Evolutionary conservation across 2,113 vertebrate species (phyloP).

Genomic region (Pleuronectes platessa): DNA sequence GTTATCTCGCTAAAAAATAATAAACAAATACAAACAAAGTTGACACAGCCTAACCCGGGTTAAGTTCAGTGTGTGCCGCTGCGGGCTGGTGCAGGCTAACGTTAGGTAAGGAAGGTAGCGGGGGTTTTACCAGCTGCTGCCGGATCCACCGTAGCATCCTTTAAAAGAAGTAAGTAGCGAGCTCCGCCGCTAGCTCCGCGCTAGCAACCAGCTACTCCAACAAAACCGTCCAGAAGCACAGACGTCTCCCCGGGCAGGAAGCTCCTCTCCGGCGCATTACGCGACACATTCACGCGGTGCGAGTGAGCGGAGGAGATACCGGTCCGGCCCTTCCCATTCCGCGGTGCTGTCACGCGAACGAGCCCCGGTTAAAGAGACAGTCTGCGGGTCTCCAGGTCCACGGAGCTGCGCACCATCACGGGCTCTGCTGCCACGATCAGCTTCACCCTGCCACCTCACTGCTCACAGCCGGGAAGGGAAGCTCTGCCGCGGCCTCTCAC

Average conservation of each 20-base stretch:
- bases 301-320: not conserved
- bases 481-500: constrained; percentile 16
- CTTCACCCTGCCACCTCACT: constrained; percentile 10
- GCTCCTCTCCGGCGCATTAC: constrained; percentile 62
- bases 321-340: constrained; percentile 33
- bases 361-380: constrained; percentile 47
- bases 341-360: constrained; percentile 14
- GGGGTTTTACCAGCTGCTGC: constrained; percentile 90
- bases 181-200: constrained; percentile 70
- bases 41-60: constrained; percentile 4
- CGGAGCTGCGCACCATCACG: constrained; percentile 64
- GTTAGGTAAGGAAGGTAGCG: not conserved
- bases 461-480: not conserved
- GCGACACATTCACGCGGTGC: constrained; percentile 30
- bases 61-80: not conserved
- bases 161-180: constrained; percentile 52
- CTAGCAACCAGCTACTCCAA: constrained; percentile 79
- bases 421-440: constrained; percentile 56
- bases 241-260: constrained; percentile 52
- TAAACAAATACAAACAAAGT: constrained; percentile 36
- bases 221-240: constrained; percentile 65
- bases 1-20: not conserved
- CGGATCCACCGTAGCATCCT: constrained; percentile 96
- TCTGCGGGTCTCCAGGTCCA: constrained; percentile 51
- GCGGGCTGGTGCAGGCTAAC: not conserved